A percentile compares a stretch with the other conserved stretches of the same genome.
Evolutionary conservation across 2,797 vertebrate species (phyloP).

Genomic region (Notoglanidium macrostoma): DNA sequence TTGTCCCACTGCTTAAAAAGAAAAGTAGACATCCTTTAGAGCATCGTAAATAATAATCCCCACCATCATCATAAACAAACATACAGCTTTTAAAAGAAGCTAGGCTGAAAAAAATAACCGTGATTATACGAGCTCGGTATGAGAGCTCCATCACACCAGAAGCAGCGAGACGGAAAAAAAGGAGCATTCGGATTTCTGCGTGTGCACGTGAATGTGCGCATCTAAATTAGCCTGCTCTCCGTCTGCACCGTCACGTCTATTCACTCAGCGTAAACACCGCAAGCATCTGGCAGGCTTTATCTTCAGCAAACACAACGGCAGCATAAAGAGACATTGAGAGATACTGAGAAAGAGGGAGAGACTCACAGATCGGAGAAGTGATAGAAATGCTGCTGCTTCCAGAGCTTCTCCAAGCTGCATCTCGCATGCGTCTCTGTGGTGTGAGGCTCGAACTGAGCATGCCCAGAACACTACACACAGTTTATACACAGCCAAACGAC

Average conservation of each 20-base stretch:
- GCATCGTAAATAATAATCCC: background rate
- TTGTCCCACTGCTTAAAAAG: background rate
- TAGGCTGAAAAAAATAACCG: background rate
- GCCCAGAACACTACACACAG: constrained; percentile 22
- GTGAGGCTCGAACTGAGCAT: constrained; percentile 33
- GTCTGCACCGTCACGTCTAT: constrained; percentile 3
- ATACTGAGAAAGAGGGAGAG: background rate
- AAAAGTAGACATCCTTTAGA: background rate
- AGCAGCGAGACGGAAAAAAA: no score
- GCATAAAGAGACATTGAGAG: background rate
- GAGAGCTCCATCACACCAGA: background rate
- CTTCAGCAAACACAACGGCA: background rate
- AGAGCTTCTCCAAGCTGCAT: constrained; percentile 30
- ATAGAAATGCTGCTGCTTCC: constrained; percentile 17
- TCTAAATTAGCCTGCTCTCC: background rate
- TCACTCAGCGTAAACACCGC: background rate
- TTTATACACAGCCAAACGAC: background rate
- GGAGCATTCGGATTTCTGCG: background rate
- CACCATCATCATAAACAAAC: background rate
- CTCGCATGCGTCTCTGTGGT: constrained; percentile 14
- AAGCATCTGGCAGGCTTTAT: background rate
- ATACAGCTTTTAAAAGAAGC: background rate
- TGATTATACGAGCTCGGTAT: background rate
- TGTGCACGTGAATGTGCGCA: constrained; percentile 10
- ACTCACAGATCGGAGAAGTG: constrained; percentile 21